Base-by-base conservation (phyloP, 2,888 invertebrate genomes). In the Meiosimyza platycephala region DNA sequence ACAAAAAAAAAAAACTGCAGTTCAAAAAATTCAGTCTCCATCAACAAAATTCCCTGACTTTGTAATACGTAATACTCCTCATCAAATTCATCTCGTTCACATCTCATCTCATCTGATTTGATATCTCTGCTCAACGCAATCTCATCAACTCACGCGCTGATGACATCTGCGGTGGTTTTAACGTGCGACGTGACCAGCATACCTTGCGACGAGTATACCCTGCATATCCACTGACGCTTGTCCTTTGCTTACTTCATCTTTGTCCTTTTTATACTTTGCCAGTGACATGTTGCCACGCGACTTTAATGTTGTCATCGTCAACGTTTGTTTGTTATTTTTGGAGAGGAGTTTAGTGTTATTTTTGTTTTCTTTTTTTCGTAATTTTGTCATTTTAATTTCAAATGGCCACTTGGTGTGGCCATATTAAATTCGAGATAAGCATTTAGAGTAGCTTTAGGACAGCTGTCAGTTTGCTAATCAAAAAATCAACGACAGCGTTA, bases 131-230 rank as follows among this genome's bases (percentile, higher is more conserved):
- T 50, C 70, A 70, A 52, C 68, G 52, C 71, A 74, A 76, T 76
- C 74, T 74, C 74, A 74, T 76, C 76, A 74, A 72, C 68, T 67
- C 68, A 18, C 63, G n/a, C 48, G 48, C 65, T 73, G 76, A 74
- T 76, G 74, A 72, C 76, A 76, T 74, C 74, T 76, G 76, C 72
- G 76, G 59, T 70, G 60, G 73, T 72, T 75, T 72, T 72, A 74
- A 75, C 74, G 72, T 72, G 74, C 74, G 66, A 76, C 76, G 76
- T 76, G 76, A 74, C 76, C 71, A 52, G 76, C 74, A 76, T 76
- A 74, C 72, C 67, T 73, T 40, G n/a, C 18, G 22, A 55, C 16
- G 16, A 16, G 16, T 40, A 18, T 28, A 59, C 11, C 63, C 50
- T 15, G 47, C 50, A 22, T 59, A 22, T 52, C 50, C 54, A 18